Base-by-base conservation (phyloP, 1,140 invertebrate genomes). In the Anastrepha obliqua region DNA sequence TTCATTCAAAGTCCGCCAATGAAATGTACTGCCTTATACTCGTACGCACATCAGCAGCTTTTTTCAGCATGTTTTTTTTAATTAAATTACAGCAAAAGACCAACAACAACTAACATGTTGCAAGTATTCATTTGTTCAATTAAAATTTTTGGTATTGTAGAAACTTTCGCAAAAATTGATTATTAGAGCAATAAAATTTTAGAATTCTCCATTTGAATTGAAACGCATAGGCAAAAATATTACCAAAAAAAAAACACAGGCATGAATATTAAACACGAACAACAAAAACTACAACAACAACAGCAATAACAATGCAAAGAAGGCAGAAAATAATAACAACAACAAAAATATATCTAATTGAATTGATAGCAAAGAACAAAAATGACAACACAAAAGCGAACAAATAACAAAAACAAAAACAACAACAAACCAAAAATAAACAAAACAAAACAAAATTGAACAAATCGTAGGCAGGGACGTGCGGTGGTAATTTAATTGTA, bases 381-480 rank as follows among this genome's bases (percentile, higher is more conserved):
- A 78, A 88, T 86, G 47, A 88, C 91, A 89, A 91, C 89, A 89
- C 60, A 88, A 88, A 89, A 90, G 87, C 89, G 89, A 88, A 88
- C 39, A 44, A 70, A 55, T 67, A 88, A 87, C 17, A 15, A 17
- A 44, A 87, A 29, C 29, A 86, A 62, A 13, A 88, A 86, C 59
- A 86, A 60, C 85, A 88, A 29, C 29, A 87, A 74, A 88, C 58
- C n/a, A 51, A 74, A 74, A n/a, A 70, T 11, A 70, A 70, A 58
- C 17, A 81, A 81, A 91, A 91, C 88, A 90, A 88, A 92, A 85
- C 29, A 64, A 81, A 85, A 88, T 91, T 91, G 91, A 92, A 92
- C 91, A 92, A 92, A 92, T 92, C 91, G 91, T 93, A 93, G 92
- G 92, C 92, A 93, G 92, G 92, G 93, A 92, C 92, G 92, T 93